These are phyloP conservation scores for Heliconius sara DNA, from an alignment of 2,888 invertebrate species.

Conservation along the genomic window DNA sequence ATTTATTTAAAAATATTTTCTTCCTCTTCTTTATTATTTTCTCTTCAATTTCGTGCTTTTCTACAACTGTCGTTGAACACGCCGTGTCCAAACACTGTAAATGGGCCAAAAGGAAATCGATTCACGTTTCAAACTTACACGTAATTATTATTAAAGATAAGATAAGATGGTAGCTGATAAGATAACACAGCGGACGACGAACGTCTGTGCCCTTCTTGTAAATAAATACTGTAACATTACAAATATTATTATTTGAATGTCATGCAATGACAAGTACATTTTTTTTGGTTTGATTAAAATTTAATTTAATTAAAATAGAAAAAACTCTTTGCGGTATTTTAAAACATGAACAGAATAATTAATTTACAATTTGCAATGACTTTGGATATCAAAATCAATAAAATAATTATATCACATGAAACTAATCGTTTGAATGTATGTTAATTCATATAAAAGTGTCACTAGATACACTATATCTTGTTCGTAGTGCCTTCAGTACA, in stretches of 20 bases:
- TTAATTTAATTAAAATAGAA: too few species aligned
- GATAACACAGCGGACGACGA: neutral
- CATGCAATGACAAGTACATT: neutral
- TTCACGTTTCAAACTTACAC: neutral
- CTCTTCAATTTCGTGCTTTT: neutral
- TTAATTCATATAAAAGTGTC: neutral
- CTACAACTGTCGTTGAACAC: neutral
- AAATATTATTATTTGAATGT: slow-evolving; percentile 8
- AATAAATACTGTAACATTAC: neutral
- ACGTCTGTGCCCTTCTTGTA: neutral
- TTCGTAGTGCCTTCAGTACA: too few species aligned
- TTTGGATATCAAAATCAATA: too few species aligned
- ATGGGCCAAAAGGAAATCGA: slow-evolving; percentile 11
- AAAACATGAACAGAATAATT: too few species aligned
- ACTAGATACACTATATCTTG: too few species aligned
- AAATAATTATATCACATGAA: too few species aligned
- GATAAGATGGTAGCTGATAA: slow-evolving; percentile 6
- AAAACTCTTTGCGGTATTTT: too few species aligned
- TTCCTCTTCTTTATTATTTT: too few species aligned
- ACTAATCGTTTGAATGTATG: neutral
- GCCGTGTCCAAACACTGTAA: neutral
- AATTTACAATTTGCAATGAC: too few species aligned
- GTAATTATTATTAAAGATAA: slow-evolving; percentile 9
- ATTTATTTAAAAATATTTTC: neutral
- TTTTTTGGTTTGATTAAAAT: neutral